Conservation (phyloP, 2,113 vertebrate genomes). For the Psophia crepitans region DNA sequence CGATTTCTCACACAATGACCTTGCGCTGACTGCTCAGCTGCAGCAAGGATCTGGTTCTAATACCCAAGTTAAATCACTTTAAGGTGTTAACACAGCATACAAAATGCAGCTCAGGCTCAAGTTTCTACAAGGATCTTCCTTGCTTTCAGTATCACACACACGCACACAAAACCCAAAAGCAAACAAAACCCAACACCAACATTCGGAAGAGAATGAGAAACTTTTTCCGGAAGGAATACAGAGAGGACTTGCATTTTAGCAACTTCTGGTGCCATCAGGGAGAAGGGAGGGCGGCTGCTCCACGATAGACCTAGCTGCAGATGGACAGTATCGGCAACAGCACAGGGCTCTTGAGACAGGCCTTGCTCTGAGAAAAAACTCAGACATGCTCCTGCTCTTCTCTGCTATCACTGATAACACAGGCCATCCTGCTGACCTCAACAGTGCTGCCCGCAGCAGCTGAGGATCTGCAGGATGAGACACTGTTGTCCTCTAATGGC, state of each 20-base stretch:
- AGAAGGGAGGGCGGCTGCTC: not conserved
- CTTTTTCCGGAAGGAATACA: not conserved
- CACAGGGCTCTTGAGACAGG: not conserved
- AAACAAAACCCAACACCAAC: too few relatives aligned
- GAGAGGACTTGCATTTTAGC: not conserved
- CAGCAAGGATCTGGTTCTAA: not conserved
- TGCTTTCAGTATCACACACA: not conserved
- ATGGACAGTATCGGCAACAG: rapidly evolving
- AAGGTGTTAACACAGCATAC: not conserved
- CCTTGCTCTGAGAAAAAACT: not conserved
- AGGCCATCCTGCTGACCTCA: not conserved
- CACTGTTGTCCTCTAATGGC: rapidly evolving
- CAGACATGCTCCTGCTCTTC: not conserved
- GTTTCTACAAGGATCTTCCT: not conserved
- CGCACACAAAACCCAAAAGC: too few relatives aligned
- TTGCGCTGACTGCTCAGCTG: not conserved
- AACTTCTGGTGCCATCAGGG: not conserved
- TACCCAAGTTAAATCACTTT: not conserved
- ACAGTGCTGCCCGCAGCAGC: not conserved
- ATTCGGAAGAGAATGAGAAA: too few relatives aligned
- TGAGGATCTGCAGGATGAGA: not conserved
- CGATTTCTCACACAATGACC: not conserved
- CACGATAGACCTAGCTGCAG: not conserved
- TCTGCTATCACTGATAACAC: not conserved
- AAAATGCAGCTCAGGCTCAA: not conserved